Evolutionary conservation across 2,888 invertebrate species (phyloP).

Genomic region (Torymus aiolomorphi): DNA sequence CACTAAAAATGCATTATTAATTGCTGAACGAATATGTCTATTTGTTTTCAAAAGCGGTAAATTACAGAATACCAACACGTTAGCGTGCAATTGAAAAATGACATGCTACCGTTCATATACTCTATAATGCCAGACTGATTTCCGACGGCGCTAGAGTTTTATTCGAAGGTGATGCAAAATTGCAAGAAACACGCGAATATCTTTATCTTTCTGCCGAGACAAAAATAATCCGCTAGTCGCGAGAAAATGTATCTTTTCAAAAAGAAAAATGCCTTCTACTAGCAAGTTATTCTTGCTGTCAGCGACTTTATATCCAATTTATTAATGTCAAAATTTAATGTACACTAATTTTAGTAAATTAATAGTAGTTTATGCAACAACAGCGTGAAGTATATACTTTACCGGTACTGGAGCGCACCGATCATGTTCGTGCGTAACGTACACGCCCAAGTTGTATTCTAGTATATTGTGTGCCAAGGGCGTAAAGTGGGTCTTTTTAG

Average conservation of each 20-base stretch:
- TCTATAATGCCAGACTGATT: slow-evolving; percentile 36
- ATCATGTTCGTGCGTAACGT: too few species aligned
- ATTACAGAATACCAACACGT: slow-evolving; percentile 24
- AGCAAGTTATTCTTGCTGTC: slow-evolving; percentile 13
- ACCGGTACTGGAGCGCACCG: too few species aligned
- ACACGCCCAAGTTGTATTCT: too few species aligned
- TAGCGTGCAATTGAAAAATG: slow-evolving; percentile 47
- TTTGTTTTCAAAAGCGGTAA: neutral
- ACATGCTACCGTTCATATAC: slow-evolving; percentile 29
- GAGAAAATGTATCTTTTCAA: slow-evolving; percentile 34
- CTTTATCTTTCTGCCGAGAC: neutral
- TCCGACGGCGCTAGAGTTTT: slow-evolving; percentile 25
- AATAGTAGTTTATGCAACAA: too few species aligned
- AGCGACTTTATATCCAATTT: neutral
- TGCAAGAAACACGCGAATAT: too few species aligned
- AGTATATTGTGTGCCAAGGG: too few species aligned
- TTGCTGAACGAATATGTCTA: neutral
- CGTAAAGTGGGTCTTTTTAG: too few species aligned
- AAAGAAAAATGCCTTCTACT: slow-evolving; percentile 23
- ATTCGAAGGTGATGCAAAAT: slow-evolving; percentile 38
- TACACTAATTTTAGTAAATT: too few species aligned
- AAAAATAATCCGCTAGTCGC: slow-evolving; percentile 28
- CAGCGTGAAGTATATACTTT: too few species aligned
- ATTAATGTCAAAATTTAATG: too few species aligned
- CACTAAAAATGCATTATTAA: too few species aligned